Percentiles rank a stretch among this genome's conserved stretches.
phyloP scores from a whole-genome alignment of 2,888 invertebrate genomes.

The Alviniconcha strummeri region DNA sequence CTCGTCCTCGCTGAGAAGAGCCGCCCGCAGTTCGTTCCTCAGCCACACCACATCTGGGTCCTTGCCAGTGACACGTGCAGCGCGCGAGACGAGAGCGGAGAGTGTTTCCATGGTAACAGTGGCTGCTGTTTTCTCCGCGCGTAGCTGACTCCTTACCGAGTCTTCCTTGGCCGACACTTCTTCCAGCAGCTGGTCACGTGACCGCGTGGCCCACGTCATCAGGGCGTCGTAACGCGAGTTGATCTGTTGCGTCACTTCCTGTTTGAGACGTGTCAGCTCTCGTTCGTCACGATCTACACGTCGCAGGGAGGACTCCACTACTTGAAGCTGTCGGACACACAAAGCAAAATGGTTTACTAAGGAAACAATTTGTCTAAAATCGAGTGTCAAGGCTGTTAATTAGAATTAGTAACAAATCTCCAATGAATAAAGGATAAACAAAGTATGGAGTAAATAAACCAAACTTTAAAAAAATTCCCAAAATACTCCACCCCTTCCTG shows the following conservation, averaged over 20 bases:
- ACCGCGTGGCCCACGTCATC: conserved; percentile 4
- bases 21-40: conserved; percentile 9
- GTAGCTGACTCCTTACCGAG: not conserved
- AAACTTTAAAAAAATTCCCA: too few species aligned
- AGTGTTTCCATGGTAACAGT: not conserved
- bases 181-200: conserved; percentile 21
- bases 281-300: not conserved
- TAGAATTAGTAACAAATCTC: too few species aligned
- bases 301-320: not conserved
- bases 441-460: too few species aligned
- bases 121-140: not conserved
- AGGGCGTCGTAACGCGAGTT: not conserved
- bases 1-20: not conserved
- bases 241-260: not conserved
- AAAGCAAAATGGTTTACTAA: too few species aligned
- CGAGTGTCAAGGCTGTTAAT: too few species aligned
- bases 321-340: conserved; percentile 7
- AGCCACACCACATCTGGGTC: conserved; percentile 14
- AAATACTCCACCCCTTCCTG: too few species aligned
- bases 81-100: conserved; percentile 11
- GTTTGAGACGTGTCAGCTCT: not conserved
- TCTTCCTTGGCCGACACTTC: not conserved
- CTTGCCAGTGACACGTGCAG: not conserved
- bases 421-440: too few species aligned
- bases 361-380: too few species aligned